Base-by-base conservation (phyloP, 2,888 invertebrate genomes). In the Apotomis betuletana region DNA sequence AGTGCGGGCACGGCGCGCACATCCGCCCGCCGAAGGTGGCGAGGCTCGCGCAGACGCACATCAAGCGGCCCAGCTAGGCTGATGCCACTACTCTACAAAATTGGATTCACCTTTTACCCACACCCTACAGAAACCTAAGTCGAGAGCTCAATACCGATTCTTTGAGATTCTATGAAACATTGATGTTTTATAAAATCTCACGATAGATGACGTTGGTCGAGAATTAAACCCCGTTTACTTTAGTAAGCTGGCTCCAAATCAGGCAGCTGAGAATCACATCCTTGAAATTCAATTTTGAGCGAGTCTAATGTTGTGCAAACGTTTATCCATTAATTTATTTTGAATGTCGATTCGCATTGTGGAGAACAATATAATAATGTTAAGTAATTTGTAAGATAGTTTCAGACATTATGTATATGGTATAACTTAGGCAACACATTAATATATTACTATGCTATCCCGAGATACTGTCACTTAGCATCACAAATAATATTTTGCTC, bases 351-450 rank as follows among this genome's bases (percentile, higher is more conserved):
- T 78, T 81, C 76, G 80, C 81, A 80, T 79, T 77, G 79, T 77
- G 80, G 77, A 82, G 83, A 82, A 83, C 82, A 83, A 86, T 90
- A 87, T 88, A 88, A 87, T 89, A 88, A 91, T 88, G 91, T 92
- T 92, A 92, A 91, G 91, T 91, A 91, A 88, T 90, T 87, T 86
- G 85, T 93, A 92, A 91, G 89, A 85, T 89, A 89, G 87, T 85
- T 84, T 87, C 84, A 87, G 86, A 87, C 81, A 86, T 87, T 89
- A 89, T 87, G 85, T 79, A 82, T 86, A 86, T 83, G 77, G 79
- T 86, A 82, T 85, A 85, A 85, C 82, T 41, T 72, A 72, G 72
- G 62, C 67, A 68, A 72, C 67, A 72, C 67, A 86, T 86, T 90
- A 87, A 89, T 85, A 87, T 90, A 89, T 88, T 81, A 80, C 75